A percentile compares a stretch with the other conserved stretches of the same genome.
Conservation (phyloP, 2,888 invertebrate genomes). For the Calameuta filiformis region DNA sequence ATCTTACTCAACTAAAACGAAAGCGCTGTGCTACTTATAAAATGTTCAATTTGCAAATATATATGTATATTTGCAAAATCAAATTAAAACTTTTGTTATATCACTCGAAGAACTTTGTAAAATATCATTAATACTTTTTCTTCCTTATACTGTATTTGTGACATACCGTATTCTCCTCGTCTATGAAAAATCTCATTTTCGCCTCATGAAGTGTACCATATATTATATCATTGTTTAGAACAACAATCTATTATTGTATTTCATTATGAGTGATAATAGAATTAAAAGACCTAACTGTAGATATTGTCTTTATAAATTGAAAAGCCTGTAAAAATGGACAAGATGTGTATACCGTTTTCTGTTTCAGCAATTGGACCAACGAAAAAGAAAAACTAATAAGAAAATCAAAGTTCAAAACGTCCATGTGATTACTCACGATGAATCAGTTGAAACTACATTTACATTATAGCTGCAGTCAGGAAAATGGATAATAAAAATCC, state of each 20-base stretch:
- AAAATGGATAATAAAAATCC: slow-evolving; percentile 9
- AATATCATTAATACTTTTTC: no score
- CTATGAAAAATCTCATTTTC: no score
- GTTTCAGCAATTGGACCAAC: neutral
- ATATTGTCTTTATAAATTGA: no score
- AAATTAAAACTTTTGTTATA: no score
- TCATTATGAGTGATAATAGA: no score
- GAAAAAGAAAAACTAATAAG: neutral
- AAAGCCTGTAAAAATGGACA: neutral
- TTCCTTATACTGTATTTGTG: no score
- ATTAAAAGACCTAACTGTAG: no score
- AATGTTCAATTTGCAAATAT: neutral
- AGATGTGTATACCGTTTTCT: neutral
- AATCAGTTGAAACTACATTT: slow-evolving; percentile 43
- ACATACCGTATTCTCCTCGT: no score
- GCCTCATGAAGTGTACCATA: no score
- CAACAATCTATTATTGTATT: no score
- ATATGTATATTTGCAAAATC: neutral
- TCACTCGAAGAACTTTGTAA: neutral
- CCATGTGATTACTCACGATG: slow-evolving; percentile 35
- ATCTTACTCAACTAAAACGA: neutral
- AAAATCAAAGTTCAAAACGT: slow-evolving; percentile 34
- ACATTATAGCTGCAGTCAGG: slow-evolving; percentile 51
- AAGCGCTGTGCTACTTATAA: neutral
- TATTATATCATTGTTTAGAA: no score